A percentile compares a stretch with the other conserved stretches of the same genome.
Conservation (phyloP, 2,888 invertebrate species). For the Troglohyphantes excavatus region DNA sequence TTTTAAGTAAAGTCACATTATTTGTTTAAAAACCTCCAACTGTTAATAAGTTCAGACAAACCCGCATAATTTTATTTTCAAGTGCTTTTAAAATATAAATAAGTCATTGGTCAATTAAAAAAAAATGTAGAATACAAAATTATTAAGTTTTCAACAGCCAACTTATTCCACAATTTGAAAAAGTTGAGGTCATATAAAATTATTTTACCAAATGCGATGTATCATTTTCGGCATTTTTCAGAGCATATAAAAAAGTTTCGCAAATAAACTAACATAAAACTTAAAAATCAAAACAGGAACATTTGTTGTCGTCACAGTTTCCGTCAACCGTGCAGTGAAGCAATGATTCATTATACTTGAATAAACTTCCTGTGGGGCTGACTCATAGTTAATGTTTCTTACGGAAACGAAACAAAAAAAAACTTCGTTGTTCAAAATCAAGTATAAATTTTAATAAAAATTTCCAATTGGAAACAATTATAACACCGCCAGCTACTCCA, state of each 20-base stretch:
- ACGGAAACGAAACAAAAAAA: not conserved
- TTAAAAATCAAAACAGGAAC: not conserved
- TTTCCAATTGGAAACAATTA: too few species aligned
- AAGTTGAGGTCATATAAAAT: not conserved
- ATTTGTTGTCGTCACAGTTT: slow-evolving; percentile 1
- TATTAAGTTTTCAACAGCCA: too few species aligned
- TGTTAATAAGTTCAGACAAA: too few species aligned
- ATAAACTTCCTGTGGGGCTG: slow-evolving; percentile 28
- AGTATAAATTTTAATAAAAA: not conserved
- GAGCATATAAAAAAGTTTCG: not conserved
- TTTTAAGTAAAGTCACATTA: too few species aligned
- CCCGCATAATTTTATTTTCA: too few species aligned
- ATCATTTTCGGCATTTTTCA: slow-evolving; percentile 38
- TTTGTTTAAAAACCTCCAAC: too few species aligned
- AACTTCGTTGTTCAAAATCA: not conserved
- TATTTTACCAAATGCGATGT: slow-evolving; percentile 48
- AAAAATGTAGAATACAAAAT: too few species aligned
- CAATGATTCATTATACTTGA: not conserved
- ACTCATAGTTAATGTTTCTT: slow-evolving; percentile 27
- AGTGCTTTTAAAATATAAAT: too few species aligned
- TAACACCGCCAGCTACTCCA: too few species aligned
- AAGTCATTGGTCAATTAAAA: too few species aligned
- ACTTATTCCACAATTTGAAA: too few species aligned
- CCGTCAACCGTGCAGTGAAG: slow-evolving; percentile 52
- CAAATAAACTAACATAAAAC: not conserved